These are phyloP conservation scores for Willisornis vidua DNA, from an alignment of 2,113 vertebrate genomes.

Conservation along the genomic window DNA sequence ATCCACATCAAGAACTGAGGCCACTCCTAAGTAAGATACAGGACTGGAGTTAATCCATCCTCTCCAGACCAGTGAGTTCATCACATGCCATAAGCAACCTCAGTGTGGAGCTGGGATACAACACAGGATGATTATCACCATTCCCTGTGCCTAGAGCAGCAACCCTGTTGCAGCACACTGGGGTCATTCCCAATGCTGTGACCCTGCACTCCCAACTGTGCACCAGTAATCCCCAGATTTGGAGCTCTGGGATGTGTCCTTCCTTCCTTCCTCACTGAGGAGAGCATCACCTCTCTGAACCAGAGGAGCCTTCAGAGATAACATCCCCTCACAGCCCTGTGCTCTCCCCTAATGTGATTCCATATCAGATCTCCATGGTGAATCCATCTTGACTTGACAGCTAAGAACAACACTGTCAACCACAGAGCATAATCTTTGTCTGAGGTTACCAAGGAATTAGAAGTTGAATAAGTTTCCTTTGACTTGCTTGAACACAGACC, in stretches of 20 bases:
- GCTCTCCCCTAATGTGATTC: constrained; percentile 4
- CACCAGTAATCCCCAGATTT: background rate
- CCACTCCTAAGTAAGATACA: background rate
- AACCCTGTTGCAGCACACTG: rapidly evolving
- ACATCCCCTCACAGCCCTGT: background rate
- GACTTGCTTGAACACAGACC: background rate
- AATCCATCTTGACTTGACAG: constrained; percentile 63
- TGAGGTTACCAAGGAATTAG: constrained; percentile 14
- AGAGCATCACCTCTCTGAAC: constrained; percentile 7
- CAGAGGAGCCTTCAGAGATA: constrained; percentile 44
- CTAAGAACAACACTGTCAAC: constrained; percentile 47
- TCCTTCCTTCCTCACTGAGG: constrained; percentile 17
- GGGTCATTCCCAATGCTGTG: background rate
- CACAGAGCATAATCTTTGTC: background rate
- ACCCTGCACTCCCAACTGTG: background rate
- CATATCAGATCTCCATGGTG: constrained; percentile 28
- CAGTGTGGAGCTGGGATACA: background rate
- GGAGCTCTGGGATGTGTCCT: constrained; percentile 17
- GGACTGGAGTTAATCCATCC: background rate
- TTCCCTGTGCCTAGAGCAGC: background rate
- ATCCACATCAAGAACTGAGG: background rate
- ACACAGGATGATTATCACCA: background rate
- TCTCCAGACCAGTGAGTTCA: background rate
- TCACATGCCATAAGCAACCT: background rate
- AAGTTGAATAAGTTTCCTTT: background rate